These are phyloP conservation scores for Chlorospingus flavigularis DNA, from an alignment of 2,797 vertebrate species.

Conservation along the genomic window DNA sequence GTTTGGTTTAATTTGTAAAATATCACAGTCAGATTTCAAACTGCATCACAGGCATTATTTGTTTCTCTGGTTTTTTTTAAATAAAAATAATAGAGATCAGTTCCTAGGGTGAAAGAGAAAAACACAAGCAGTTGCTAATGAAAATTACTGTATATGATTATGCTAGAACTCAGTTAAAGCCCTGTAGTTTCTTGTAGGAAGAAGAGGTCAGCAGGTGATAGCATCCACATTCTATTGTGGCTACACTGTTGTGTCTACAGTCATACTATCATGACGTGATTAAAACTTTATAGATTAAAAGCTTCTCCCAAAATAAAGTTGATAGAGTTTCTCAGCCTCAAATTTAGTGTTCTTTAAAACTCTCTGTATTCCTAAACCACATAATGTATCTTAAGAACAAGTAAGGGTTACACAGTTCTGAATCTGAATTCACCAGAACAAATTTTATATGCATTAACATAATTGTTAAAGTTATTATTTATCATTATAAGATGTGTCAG, in stretches of 20 bases:
- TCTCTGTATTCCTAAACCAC: not conserved
- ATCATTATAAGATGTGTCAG: not conserved
- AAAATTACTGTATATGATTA: not conserved
- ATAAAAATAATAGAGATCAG: not conserved
- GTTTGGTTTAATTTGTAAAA: not conserved
- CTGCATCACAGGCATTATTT: not conserved
- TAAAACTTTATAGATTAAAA: not conserved
- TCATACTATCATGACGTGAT: not conserved
- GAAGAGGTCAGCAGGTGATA: not conserved
- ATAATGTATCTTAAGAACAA: not conserved
- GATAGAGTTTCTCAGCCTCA: not conserved
- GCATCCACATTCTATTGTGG: not conserved
- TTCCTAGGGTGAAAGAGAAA: not conserved
- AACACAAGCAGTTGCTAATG: not conserved
- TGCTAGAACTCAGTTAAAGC: not conserved
- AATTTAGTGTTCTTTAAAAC: not conserved
- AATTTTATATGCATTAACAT: not conserved
- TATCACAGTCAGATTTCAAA: not conserved
- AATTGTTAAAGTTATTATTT: not conserved
- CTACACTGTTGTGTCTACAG: too few relatives aligned
- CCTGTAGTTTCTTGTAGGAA: not conserved
- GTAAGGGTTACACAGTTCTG: not conserved
- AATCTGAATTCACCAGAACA: not conserved
- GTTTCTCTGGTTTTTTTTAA: not conserved
- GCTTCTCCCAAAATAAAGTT: not conserved